Base-by-base conservation (phyloP, 2,113 vertebrate genomes). In the Pseudorasbora parva region DNA sequence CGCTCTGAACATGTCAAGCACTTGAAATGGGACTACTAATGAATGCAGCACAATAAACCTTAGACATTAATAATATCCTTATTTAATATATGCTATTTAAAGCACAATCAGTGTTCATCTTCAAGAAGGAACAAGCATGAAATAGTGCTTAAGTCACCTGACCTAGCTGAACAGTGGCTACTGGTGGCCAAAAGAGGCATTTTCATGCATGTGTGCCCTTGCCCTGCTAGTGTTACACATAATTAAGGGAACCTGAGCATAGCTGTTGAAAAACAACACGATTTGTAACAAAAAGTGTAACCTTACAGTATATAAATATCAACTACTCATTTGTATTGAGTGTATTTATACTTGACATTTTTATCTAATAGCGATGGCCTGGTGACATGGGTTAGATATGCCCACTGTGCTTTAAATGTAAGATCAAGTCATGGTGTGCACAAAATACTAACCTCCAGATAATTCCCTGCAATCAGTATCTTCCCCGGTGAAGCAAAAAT, bases 131-230 rank as follows among this genome's bases (percentile, higher is more conserved):
- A 54, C 37, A 76, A 41, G 5, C 2, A n/a, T 57, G 30, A 33
- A 30, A 57, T 41, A 2, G 21, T 37, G 19, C 7, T 54, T 8
- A 60, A 74, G 41, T 41, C 15, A 19, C 43, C 2, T 41, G 49
- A 64, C 23, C 43, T 80, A 27, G 7, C 57, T 85, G 81, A 88
- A 88, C 75, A 86, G 76, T 57, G 86, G 64, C 84, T 59, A 74
- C 87, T 85, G 74, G 82, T 87, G 88, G 85, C 37, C 21, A 25
- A 37, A 41, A 12, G 33, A 23, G 54, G 71, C 68, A 87, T 57
- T 64, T 81, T 57, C 30, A 73, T 33, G 47, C 33, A 73, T 66
- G 73, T 5, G 30, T 59, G n/a, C 15, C 73, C 71, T 78, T 59
- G 57, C 73, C 37, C 47, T 45, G 82, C 79, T 82, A 68, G 45